Evolutionary conservation across 2,888 invertebrate species (phyloP).

Genomic region (Tetanocera ferruginea): DNA sequence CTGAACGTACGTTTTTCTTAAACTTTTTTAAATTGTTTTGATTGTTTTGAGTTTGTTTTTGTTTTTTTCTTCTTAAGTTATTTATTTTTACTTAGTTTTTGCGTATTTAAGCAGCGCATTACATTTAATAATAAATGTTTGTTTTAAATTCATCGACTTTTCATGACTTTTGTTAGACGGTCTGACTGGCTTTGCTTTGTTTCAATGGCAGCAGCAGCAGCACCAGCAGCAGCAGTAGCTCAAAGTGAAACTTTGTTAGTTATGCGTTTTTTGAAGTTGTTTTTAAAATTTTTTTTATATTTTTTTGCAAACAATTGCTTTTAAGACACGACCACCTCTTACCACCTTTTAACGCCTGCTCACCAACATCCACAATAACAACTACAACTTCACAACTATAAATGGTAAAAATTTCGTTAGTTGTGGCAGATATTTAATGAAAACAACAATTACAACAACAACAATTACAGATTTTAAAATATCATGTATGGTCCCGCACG

Average conservation of each 20-base stretch:
- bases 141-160: background rate
- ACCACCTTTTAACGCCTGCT: too few species aligned
- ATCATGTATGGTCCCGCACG: slow-evolving; percentile 14
- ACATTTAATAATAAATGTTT: background rate
- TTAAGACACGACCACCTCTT: too few species aligned
- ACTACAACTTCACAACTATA: background rate
- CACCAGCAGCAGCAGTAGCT: background rate
- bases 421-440: slow-evolving; percentile 5
- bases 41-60: background rate
- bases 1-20: background rate
- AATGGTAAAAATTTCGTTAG: background rate
- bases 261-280: background rate
- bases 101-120: background rate
- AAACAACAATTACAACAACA: slow-evolving; percentile 18
- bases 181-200: background rate
- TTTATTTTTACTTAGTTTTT: background rate
- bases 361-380: too few species aligned
- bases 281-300: background rate
- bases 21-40: too few species aligned
- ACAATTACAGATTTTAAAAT: background rate
- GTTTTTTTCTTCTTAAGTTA: background rate
- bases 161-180: too few species aligned
- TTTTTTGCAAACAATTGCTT: background rate
- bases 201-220: background rate
- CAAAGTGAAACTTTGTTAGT: slow-evolving; percentile 1